Conservation (phyloP, 2,888 invertebrate species). For the Herminia tarsipennalis region DNA sequence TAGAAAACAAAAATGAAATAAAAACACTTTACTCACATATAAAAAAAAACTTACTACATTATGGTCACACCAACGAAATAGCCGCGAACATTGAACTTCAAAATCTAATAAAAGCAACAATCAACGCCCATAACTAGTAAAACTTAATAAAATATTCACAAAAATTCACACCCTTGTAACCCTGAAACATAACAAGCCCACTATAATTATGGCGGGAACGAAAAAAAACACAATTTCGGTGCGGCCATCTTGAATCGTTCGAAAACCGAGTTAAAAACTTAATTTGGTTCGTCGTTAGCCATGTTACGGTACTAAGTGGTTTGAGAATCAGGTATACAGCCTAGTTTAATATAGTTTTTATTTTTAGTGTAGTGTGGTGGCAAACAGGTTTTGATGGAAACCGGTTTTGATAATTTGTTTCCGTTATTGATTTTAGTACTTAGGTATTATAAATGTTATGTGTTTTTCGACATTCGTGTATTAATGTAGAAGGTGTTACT, state of each 20-base stretch:
- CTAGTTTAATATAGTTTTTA: constrained; percentile 10
- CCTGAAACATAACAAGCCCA: constrained; percentile 19
- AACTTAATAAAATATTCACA: constrained; percentile 7
- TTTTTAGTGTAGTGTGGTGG: constrained; percentile 4
- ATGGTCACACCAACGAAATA: too few species aligned
- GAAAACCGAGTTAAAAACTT: constrained; percentile 61
- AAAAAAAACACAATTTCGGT: constrained; percentile 38
- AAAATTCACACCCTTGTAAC: constrained; percentile 16
- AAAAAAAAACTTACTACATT: too few species aligned
- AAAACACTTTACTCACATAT: too few species aligned
- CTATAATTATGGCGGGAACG: constrained; percentile 45
- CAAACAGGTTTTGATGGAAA: background rate
- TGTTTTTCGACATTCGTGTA: too few species aligned
- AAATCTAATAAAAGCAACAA: too few species aligned
- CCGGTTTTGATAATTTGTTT: background rate
- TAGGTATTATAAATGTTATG: background rate
- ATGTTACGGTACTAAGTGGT: constrained; percentile 32
- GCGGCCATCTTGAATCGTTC: constrained; percentile 53
- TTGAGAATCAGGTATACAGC: constrained; percentile 4
- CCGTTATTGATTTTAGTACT: too few species aligned
- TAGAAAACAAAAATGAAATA: too few species aligned
- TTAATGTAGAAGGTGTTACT: too few species aligned
- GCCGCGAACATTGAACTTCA: too few species aligned
- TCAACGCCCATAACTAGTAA: background rate
- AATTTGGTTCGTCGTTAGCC: constrained; percentile 64